A percentile compares a stretch with the other conserved stretches of the same genome.
Evolutionary conservation across 2,113 vertebrate species (phyloP).

Genomic region (Melanotaenia duboulayi): DNA sequence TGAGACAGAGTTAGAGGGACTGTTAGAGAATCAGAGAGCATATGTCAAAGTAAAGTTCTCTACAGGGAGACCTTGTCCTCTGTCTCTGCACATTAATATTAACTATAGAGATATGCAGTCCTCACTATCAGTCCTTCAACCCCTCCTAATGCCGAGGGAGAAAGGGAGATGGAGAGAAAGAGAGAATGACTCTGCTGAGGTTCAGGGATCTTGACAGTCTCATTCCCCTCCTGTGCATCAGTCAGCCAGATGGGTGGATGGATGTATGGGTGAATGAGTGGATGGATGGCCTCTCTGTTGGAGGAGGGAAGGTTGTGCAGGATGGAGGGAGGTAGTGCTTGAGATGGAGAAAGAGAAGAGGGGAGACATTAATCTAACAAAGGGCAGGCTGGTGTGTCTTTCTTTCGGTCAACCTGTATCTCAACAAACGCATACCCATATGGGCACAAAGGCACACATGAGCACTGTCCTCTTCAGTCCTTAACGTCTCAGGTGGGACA

Average conservation of each 20-base stretch:
- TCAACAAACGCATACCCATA: constrained; percentile 5
- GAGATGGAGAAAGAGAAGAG: constrained; percentile 67
- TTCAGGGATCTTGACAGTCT: constrained; percentile 79
- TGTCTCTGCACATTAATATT: constrained; percentile 77
- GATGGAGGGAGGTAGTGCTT: constrained; percentile 65
- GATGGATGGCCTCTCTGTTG: constrained; percentile 71
- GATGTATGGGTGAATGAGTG: constrained; percentile 64
- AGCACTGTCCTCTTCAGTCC: background rate
- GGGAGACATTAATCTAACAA: constrained; percentile 74
- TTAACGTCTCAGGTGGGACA: constrained; percentile 19
- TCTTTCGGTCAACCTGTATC: constrained; percentile 29
- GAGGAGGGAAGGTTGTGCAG: constrained; percentile 75
- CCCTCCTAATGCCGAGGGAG: constrained; percentile 57
- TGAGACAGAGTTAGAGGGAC: constrained; percentile 51
- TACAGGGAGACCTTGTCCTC: constrained; percentile 75
- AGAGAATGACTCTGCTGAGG: constrained; percentile 67
- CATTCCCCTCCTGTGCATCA: constrained; percentile 75
- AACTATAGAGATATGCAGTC: constrained; percentile 70
- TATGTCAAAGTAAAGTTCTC: constrained; percentile 74
- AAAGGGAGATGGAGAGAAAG: constrained; percentile 15
- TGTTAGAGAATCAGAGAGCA: constrained; percentile 60
- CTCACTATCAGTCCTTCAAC: constrained; percentile 70
- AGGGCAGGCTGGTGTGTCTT: constrained; percentile 55
- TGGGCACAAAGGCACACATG: background rate
- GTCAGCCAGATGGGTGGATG: constrained; percentile 75